Evolutionary conservation across 64 coral and sea anemone genomes (phyloP).

Genomic region (Pachyseris speciosa): DNA sequence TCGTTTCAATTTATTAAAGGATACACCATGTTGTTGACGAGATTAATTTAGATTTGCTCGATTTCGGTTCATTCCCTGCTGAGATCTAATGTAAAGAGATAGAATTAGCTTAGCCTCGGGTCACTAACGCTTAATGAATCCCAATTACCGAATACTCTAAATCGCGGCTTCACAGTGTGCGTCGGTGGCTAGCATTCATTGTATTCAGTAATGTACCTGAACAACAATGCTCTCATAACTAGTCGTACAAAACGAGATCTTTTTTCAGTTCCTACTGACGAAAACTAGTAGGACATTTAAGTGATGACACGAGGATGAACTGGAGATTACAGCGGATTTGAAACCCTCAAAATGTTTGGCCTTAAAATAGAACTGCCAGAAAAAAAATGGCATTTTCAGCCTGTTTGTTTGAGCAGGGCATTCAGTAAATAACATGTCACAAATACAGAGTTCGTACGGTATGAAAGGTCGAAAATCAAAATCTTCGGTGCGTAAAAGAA

Average conservation of each 20-base stretch:
- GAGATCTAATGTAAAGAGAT: not conserved
- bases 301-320: not conserved
- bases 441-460: not conserved
- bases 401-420: not conserved
- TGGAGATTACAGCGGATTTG: not conserved
- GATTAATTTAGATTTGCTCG: not conserved
- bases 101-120: not conserved
- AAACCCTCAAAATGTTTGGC: not conserved
- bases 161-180: not conserved
- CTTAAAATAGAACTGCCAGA: not conserved
- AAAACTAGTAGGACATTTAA: not conserved
- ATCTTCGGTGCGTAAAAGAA: not conserved
- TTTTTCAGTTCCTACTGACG: no score
- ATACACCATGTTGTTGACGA: conserved; percentile 4
- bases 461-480: not conserved
- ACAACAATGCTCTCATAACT: not conserved
- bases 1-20: not conserved
- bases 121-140: not conserved
- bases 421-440: not conserved
- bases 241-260: not conserved
- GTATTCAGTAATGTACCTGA: not conserved
- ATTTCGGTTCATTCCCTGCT: not conserved
- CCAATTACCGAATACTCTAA: not conserved
- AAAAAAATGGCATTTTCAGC: not conserved
- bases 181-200: not conserved